These are phyloP conservation scores for Ophion obscuratus DNA, from an alignment of 2,888 invertebrate species.

Conservation along the genomic window DNA sequence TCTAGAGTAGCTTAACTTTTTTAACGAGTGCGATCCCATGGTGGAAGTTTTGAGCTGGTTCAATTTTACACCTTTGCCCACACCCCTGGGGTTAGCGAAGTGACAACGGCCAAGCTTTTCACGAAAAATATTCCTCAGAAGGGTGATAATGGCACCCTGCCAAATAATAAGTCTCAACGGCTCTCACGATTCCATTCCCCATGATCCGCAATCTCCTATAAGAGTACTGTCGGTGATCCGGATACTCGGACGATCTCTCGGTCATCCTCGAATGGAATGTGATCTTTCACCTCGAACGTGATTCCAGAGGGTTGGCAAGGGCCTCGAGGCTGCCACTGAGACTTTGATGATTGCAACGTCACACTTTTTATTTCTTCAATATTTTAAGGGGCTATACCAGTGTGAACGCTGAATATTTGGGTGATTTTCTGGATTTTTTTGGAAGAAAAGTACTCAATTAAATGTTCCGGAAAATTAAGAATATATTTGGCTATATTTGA, in stretches of 20 bases:
- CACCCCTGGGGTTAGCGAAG: constrained; percentile 53
- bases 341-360: constrained; percentile 8
- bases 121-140: background rate
- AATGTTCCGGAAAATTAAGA: no score
- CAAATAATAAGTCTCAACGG: background rate
- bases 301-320: background rate
- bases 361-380: constrained; percentile 8
- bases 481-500: no score
- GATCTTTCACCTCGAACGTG: constrained; percentile 41
- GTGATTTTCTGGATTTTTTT: no score
- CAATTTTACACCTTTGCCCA: constrained; percentile 65
- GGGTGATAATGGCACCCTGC: background rate
- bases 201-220: background rate
- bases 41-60: constrained; percentile 65
- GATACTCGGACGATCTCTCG: constrained; percentile 17
- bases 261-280: constrained; percentile 33
- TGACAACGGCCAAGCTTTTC: constrained; percentile 6
- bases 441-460: no score
- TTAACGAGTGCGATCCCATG: constrained; percentile 49
- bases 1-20: background rate
- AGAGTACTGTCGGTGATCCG: background rate
- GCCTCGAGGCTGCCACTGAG: background rate
- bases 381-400: background rate
- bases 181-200: background rate
- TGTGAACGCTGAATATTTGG: no score